phyloP scores from a whole-genome alignment of 2,113 vertebrate genomes.

The Saguinus midas region DNA sequence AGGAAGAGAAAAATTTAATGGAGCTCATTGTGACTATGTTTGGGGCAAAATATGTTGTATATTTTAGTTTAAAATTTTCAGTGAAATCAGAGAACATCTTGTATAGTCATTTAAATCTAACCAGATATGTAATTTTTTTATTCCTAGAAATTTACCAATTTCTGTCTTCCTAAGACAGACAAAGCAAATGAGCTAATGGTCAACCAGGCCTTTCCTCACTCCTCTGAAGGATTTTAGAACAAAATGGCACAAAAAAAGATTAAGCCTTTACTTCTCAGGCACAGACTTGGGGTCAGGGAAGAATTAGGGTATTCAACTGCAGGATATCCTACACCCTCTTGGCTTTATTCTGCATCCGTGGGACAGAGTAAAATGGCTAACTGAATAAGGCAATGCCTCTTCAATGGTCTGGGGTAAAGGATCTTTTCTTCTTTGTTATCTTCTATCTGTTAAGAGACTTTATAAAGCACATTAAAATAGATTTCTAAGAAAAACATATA shows the following conservation, averaged over 20 bases:
- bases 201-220: not conserved
- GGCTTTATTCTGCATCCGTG: accelerated
- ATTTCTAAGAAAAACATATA: not conserved
- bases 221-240: not conserved
- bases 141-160: not conserved
- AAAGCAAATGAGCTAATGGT: not conserved
- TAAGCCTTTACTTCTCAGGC: not conserved
- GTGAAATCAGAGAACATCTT: not conserved
- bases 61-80: not conserved
- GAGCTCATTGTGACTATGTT: not conserved
- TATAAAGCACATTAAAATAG: not conserved
- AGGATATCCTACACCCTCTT: accelerated
- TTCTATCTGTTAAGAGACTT: not conserved
- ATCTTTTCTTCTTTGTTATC: not conserved
- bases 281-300: not conserved
- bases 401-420: not conserved
- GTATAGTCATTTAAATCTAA: not conserved
- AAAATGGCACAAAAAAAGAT: not conserved
- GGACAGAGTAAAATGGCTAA: not conserved
- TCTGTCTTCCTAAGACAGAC: not conserved
- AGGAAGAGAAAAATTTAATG: not conserved
- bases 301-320: too few species aligned
- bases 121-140: not conserved
- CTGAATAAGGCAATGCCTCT: not conserved
- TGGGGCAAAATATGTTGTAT: not conserved